Base-by-base conservation (phyloP, 2,113 vertebrate species). In the Bagarius yarrelli region DNA sequence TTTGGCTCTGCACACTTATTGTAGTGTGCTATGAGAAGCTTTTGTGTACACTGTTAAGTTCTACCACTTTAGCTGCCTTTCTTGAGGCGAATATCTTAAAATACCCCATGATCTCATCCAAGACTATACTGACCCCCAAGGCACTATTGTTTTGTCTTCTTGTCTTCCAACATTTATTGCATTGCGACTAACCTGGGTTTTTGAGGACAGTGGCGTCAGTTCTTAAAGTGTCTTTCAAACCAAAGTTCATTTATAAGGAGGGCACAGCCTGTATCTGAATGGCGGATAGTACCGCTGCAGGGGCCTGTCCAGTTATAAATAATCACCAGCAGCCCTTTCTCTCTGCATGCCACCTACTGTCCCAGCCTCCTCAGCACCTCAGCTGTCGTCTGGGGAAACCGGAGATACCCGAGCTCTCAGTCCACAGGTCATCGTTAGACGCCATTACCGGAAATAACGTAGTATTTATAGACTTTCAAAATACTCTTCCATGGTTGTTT, bases 351-450 rank as follows among this genome's bases (percentile, higher is more conserved):
- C 81, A 88, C 87, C 83, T 75, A 84, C 70, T 27, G 82, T 84
- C 84, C 87, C 86, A 84, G 76, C 85, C 83, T 86, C 88, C 87
- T 87, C 78, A 55, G 64, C 78, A 84, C 59, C 78, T 90, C 93
- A 94, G 93, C 93, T 94, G 93, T 93, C 78, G 87, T 92, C 93
- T 92, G 89, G 83, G 87, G 90, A 84, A 91, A 89, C 85, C 61
- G 82, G 86, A 91, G 87, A 85, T 84, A 81, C 69, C 76, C 85
- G 55, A 47, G 8, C 52, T 40, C 83, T 82, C 85, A 23, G 14
- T 16, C 27, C 66, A 75, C 85, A 81, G 80, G 85, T 86, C 88
- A 83, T 74, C 74, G 84, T 85, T 78, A 81, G 81, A 83, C 81
- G 86, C 88, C 80, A 83, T 89, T 90, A 90, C 92, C 88, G 91